These are phyloP conservation scores for Brachynemurus nebulosus DNA, from an alignment of 2,888 invertebrate species.

Conservation along the genomic window DNA sequence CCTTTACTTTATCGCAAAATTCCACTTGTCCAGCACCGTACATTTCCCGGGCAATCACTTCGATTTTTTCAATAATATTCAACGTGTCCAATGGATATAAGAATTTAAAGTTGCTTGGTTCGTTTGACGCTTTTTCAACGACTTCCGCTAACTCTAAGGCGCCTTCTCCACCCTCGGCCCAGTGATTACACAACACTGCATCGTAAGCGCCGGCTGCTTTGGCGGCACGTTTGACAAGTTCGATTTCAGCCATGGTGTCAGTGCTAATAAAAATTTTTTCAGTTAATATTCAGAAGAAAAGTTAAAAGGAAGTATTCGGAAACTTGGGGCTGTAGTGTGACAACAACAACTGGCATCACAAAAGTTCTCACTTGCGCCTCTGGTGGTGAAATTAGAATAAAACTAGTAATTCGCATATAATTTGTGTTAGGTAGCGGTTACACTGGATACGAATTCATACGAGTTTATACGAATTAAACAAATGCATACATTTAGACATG, in stretches of 20 bases:
- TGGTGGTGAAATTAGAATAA: too few species aligned
- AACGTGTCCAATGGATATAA: constrained; percentile 56
- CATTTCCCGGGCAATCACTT: constrained; percentile 78
- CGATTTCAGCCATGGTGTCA: constrained; percentile 73
- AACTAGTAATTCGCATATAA: too few species aligned
- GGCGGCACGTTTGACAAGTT: constrained; percentile 59
- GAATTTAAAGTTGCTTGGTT: constrained; percentile 46
- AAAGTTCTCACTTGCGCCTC: too few species aligned
- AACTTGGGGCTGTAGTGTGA: too few species aligned
- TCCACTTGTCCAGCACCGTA: constrained; percentile 89
- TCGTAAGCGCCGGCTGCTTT: constrained; percentile 69
- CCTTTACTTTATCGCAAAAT: constrained; percentile 54
- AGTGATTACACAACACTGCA: constrained; percentile 80
- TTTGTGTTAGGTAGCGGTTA: too few species aligned
- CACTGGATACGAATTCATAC: too few species aligned
- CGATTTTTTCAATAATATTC: constrained; percentile 70
- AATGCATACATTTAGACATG: too few species aligned
- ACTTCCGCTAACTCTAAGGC: constrained; percentile 77
- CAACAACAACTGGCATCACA: too few species aligned
- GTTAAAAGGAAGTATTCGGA: too few species aligned
- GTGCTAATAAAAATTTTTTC: too few species aligned
- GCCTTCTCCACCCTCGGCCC: constrained; percentile 81
- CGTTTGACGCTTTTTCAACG: constrained; percentile 62
- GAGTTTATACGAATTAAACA: too few species aligned
- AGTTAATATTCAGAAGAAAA: too few species aligned